Base-by-base conservation (phyloP, 1,140 invertebrate species). In the Drosophila fuyamai region DNA sequence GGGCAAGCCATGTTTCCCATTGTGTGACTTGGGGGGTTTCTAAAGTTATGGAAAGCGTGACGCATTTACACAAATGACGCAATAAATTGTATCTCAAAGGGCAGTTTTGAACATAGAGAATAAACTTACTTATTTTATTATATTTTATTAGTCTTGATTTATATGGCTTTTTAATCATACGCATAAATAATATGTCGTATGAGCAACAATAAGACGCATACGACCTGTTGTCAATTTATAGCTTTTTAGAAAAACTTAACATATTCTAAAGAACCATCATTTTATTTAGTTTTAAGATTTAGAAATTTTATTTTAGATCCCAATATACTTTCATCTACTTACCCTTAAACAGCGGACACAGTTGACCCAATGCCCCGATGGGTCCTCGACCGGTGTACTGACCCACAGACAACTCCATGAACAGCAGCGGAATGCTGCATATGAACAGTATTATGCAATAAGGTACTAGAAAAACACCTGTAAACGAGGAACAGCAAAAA, bases 341-440 rank as follows among this genome's bases (percentile, higher is more conserved):
- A 97, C 97, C 97, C 96, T 97, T 97, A 75, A 97, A 96, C 53
- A 97, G 93, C 16, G 97, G 97, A 91, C 96, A 97, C 57, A 97
- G 94, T 93, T 97, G 96, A 57, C 96, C 96, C 73, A 97, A 92
- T 43, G 96, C 96, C 53, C 96, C 96, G 63, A 97, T 97, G 5
- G 96, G 96, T 60, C 96, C 96, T 71, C 96, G 94, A 47, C 96
- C 95, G 4, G 96, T 97, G 82, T 96, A 97, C 84, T 97, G 96
- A 38, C 96, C 96, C 60, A 97, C 94, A 18, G 96, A 95, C 53
- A 97, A 92, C 92, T 97, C 96, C 96, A 97, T 97, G 89, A 97
- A 97, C n/a, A 97, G 93, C 93, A 97, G 93, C 1, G 96, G 96
- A 57, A 97, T 95, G 46, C 96, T 96, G 91, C 96, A 97, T 78